Evolutionary conservation across 92 coral and sea anemone species (phyloP).

Genomic region (Blastomussa wellsi): DNA sequence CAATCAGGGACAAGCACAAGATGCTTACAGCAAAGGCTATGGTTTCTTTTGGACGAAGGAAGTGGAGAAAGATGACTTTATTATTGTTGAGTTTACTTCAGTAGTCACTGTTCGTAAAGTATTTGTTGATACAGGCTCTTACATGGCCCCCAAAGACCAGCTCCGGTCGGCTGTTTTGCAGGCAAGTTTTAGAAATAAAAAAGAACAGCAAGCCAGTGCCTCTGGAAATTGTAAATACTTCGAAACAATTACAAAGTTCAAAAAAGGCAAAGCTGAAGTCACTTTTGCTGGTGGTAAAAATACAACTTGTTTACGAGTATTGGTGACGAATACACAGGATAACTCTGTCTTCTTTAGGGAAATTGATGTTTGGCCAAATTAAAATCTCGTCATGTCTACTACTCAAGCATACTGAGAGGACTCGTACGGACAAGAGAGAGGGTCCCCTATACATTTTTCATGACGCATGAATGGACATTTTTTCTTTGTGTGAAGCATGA

Average conservation of each 20-base stretch:
- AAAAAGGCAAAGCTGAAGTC: slow-evolving; percentile 38
- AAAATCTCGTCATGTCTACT: neutral
- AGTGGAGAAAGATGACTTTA: neutral
- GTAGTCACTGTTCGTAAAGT: slow-evolving; percentile 9
- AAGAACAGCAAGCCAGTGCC: neutral
- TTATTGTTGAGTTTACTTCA: neutral
- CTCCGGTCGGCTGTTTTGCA: slow-evolving; percentile 25
- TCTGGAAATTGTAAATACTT: slow-evolving; percentile 28
- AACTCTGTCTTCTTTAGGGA: slow-evolving; percentile 67
- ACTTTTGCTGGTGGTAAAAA: slow-evolving; percentile 7
- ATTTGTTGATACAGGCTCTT: slow-evolving; percentile 29
- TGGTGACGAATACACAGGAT: slow-evolving; percentile 36
- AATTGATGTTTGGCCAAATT: slow-evolving; percentile 43
- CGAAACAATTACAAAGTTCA: slow-evolving; percentile 36
- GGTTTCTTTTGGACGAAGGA: neutral
- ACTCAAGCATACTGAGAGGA: neutral
- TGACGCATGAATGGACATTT: no score
- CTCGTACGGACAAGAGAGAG: neutral
- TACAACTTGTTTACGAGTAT: slow-evolving; percentile 46
- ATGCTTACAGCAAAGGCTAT: slow-evolving; percentile 15
- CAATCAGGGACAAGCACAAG: neutral
- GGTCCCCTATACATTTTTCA: no score
- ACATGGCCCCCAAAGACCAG: neutral
- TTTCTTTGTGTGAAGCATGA: no score
- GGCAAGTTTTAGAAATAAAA: slow-evolving; percentile 12